Conservation (phyloP, 2,113 vertebrate genomes). For the Brachypteracias leptosomus region DNA sequence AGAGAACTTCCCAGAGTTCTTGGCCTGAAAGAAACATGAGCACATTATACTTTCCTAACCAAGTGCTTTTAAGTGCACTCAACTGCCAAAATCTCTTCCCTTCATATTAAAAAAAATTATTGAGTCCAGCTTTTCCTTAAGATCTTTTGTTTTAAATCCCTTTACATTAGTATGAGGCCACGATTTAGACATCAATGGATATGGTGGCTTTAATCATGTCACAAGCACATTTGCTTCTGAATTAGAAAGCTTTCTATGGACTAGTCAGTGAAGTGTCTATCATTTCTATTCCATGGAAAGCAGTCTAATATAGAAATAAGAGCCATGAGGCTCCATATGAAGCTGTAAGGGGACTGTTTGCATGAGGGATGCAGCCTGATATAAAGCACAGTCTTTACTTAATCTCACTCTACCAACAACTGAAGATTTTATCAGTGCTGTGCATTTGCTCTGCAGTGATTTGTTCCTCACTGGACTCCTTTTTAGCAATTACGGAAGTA, state of each 20-base stretch:
- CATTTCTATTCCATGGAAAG: not conserved
- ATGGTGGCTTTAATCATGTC: not conserved
- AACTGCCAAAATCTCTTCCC: not conserved
- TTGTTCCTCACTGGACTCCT: not conserved
- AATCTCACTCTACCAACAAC: not conserved
- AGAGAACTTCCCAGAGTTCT: conserved; percentile 92
- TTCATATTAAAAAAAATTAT: not conserved
- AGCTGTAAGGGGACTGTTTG: not conserved
- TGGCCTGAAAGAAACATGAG: conserved; percentile 77
- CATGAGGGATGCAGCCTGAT: not conserved
- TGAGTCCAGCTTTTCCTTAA: not conserved
- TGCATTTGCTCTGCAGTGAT: not conserved
- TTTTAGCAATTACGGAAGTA: not conserved
- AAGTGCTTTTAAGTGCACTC: not conserved
- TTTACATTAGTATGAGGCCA: not conserved
- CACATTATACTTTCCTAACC: not conserved
- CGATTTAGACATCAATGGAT: not conserved
- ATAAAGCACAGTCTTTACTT: not conserved
- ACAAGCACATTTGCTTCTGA: not conserved
- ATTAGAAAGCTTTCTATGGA: not conserved
- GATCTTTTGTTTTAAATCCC: not conserved
- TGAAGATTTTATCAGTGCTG: not conserved
- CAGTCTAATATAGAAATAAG: not conserved
- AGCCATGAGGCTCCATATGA: not conserved
- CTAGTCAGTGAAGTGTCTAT: not conserved